These are phyloP conservation scores for Staurois parvus DNA, from an alignment of 2,797 vertebrate genomes.

Conservation along the genomic window DNA sequence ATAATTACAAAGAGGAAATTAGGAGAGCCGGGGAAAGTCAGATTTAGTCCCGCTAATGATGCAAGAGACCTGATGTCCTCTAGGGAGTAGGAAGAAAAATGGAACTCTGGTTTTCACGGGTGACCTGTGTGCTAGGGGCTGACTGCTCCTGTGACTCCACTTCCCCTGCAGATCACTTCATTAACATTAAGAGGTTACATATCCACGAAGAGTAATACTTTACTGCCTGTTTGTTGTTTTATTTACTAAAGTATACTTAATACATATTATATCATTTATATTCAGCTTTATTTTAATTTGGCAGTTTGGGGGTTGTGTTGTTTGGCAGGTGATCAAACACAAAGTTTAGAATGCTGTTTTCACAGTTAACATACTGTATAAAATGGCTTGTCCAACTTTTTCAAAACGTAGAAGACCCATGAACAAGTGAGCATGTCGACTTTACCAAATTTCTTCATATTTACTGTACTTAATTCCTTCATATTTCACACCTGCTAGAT, in stretches of 20 bases:
- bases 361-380: neutral
- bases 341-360: too few relatives aligned
- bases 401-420: too few relatives aligned
- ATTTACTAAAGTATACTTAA: neutral
- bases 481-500: too few relatives aligned
- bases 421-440: too few relatives aligned
- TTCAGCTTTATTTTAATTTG: neutral
- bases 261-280: neutral
- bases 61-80: slow-evolving; percentile 95
- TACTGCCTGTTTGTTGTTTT: slow-evolving; percentile 21
- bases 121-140: slow-evolving; percentile 84
- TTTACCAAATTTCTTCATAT: too few relatives aligned
- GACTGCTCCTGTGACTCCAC: slow-evolving; percentile 84
- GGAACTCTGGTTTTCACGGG: slow-evolving; percentile 98
- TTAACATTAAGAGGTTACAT: slow-evolving; percentile 84
- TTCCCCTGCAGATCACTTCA: slow-evolving; percentile 85
- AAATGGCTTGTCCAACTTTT: neutral
- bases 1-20: slow-evolving; percentile 97
- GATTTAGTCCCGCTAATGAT: slow-evolving; percentile 99
- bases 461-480: too few relatives aligned
- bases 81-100: slow-evolving; percentile 97
- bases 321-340: neutral
- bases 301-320: neutral
- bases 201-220: slow-evolving; percentile 3
- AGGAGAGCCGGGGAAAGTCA: slow-evolving; percentile 88